Evolutionary conservation across 2,113 vertebrate genomes (phyloP), one percentile per base, ranked within the genome.

Genomic region (Xyrauchen texanus): DNA sequence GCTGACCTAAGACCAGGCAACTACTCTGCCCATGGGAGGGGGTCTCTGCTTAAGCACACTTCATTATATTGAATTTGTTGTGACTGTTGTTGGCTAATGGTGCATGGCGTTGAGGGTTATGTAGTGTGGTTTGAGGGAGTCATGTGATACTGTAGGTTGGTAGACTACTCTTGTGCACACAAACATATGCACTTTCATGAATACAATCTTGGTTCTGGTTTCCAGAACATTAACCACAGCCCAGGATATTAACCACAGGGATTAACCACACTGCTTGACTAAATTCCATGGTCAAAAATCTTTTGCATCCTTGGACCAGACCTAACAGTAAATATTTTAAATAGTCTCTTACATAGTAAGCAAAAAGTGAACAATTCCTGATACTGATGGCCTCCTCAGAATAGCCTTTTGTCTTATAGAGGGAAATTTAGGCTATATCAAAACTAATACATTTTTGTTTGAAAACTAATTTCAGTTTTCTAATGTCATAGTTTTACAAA

Each of bases 41-140:
- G 57, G 62, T 11, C 67, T 11, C 8, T 53, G 49, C 45, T 42
- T 21, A 67, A 21, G 60, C 4, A 47, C 73, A 66, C 58, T 68
- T 16, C 81, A 77, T 16, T 62, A 21, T 16, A 15, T 63, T 46
- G 10, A 51, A 12, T 47, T 42, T 7, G 52, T 13, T 11, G 64
- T 68, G 55, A 78, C 53, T 71, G 62, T 73, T 67, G 58, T 11
- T 45, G 47, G 21, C 21, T 4, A 44, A 71, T 53, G 61, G 67
- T 65, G 65, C 47, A 12, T 73, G 79, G 47, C 7, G 34, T 46
- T 68, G 52, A 62, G 51, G 13, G 15, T 64, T 57, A 34, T 21
- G 62, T 79, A 53, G 68, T 68, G 60, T 69, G 21, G 58, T 74
- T 74, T 74, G 45, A 74, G 44, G 45, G 71, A 62, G 65, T 75